Evolutionary conservation across 2,113 vertebrate genomes (phyloP).

Genomic region (Globicephala melas): DNA sequence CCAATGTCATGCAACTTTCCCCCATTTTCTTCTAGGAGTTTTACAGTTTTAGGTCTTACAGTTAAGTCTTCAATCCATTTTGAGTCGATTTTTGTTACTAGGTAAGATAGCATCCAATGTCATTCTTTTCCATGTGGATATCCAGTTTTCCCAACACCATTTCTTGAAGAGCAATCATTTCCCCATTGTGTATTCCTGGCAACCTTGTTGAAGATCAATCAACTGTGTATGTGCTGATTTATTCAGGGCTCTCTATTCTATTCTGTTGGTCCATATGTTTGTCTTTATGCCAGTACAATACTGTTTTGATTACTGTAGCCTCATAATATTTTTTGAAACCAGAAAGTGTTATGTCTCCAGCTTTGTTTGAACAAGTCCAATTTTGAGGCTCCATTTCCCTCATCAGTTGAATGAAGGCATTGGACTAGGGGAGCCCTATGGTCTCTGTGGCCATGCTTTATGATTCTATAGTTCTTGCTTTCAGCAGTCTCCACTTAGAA

Average conservation of each 20-base stretch:
- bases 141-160: neutral
- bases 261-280: neutral
- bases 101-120: neutral
- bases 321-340: neutral
- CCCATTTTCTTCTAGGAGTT: neutral
- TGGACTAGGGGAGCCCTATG: neutral
- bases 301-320: neutral
- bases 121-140: neutral
- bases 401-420: neutral
- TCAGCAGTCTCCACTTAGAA: neutral
- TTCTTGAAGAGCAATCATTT: neutral
- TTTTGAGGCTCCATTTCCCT: neutral
- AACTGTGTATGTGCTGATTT: neutral
- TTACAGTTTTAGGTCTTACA: neutral
- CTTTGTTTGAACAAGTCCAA: neutral
- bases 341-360: neutral
- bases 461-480: neutral
- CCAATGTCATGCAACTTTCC: neutral
- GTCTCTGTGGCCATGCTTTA: neutral
- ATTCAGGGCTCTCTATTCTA: neutral
- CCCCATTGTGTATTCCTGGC: neutral
- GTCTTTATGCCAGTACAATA: neutral
- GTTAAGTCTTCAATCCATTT: neutral
- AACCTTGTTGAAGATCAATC: neutral
- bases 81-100: neutral